phyloP scores from a whole-genome alignment of 1,140 invertebrate species.

The Telenomus remus region DNA sequence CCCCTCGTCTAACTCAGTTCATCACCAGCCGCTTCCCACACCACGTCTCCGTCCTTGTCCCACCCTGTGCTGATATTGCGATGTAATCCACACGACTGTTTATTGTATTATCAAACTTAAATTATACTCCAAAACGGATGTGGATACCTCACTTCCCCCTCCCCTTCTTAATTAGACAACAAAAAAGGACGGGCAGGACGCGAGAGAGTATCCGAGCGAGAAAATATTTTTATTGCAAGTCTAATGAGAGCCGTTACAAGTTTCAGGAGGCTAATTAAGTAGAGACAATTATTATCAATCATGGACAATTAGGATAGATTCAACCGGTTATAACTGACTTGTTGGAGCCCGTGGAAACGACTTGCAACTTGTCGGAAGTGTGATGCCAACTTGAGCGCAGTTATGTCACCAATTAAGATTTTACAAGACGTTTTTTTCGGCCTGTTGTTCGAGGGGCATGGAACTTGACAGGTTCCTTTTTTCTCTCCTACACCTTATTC shows the following conservation, averaged over 20 bases:
- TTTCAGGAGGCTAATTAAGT: neutral
- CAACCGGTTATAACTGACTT: constrained; percentile 3
- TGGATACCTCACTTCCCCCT: neutral
- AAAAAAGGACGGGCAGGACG: neutral
- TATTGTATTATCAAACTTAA: constrained; percentile 35
- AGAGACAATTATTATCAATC: constrained; percentile 3
- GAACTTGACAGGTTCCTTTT: too few species aligned
- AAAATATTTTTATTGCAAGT: neutral
- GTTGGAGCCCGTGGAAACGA: neutral
- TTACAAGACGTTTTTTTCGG: too few species aligned
- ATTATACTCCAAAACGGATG: constrained; percentile 7
- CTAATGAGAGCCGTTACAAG: neutral
- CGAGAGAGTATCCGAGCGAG: neutral
- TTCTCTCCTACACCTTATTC: too few species aligned
- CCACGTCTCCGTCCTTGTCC: neutral
- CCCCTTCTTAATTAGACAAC: constrained; percentile 5
- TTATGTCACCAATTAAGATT: too few species aligned
- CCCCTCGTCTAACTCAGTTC: constrained; percentile 27
- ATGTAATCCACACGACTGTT: constrained; percentile 46
- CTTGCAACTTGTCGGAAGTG: too few species aligned
- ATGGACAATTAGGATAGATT: neutral
- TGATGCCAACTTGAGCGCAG: too few species aligned
- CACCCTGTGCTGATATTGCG: constrained; percentile 36
- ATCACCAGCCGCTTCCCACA: constrained; percentile 28
- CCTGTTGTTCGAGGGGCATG: too few species aligned